These are phyloP conservation scores for Anguilla marmorata DNA, from an alignment of 2,797 vertebrate species.

Conservation along the genomic window DNA sequence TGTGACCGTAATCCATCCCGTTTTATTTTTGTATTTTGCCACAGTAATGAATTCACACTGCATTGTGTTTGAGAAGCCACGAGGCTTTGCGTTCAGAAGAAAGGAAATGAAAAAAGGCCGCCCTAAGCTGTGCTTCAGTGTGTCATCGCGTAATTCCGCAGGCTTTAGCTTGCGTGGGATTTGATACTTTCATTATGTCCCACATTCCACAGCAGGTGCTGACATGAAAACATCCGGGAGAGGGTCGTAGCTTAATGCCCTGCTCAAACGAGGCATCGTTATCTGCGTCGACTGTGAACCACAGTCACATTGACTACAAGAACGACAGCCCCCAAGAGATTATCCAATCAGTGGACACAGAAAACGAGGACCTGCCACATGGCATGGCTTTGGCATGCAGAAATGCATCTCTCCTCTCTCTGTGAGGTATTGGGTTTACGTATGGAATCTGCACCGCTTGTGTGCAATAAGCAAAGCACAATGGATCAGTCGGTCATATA, in stretches of 20 bases:
- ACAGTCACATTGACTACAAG: background rate
- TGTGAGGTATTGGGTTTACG: background rate
- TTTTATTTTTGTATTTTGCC: background rate
- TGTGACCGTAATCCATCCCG: too few species aligned
- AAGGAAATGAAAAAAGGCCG: background rate
- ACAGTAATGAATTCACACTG: background rate
- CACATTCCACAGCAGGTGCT: conserved; percentile 2
- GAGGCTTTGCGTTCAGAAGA: background rate
- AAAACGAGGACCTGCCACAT: background rate
- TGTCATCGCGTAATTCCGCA: background rate
- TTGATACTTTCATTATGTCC: background rate
- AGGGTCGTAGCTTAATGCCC: background rate
- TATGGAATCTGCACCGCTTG: background rate
- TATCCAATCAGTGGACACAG: background rate
- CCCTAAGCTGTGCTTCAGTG: conserved; percentile 1
- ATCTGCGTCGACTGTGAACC: background rate
- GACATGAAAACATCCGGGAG: background rate
- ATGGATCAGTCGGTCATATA: too few species aligned
- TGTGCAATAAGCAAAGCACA: background rate
- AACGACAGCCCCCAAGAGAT: background rate
- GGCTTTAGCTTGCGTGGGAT: background rate
- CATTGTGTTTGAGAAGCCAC: background rate
- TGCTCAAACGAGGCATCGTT: background rate
- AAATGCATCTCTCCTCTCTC: background rate
- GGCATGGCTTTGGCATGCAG: background rate